These are phyloP conservation scores for Prunella fulvescens DNA, from an alignment of 2,113 vertebrate genomes.

Conservation along the genomic window DNA sequence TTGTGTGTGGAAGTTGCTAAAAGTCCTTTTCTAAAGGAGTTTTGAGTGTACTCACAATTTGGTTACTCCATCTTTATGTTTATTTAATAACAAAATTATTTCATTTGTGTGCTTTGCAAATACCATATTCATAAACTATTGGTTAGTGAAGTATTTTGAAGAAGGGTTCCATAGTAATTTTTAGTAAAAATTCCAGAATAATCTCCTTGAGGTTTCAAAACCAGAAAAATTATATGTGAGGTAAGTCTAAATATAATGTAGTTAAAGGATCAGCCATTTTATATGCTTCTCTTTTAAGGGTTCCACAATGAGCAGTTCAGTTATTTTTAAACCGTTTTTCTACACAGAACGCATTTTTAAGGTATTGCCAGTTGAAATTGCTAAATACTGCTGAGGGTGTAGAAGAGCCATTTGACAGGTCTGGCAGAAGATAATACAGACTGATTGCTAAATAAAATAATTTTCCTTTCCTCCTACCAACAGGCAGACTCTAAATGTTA, in stretches of 20 bases:
- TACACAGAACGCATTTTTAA: not conserved
- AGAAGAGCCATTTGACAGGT: not conserved
- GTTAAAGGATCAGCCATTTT: not conserved
- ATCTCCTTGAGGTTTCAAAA: not conserved
- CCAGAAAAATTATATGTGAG: not conserved
- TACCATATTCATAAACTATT: not conserved
- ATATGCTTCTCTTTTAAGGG: not conserved
- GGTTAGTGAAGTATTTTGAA: not conserved
- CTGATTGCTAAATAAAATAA: not conserved
- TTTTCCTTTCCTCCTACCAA: not conserved
- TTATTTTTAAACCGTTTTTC: not conserved
- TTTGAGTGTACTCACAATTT: not conserved
- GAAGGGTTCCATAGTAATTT: not conserved
- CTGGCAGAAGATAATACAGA: not conserved
- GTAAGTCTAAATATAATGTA: not conserved
- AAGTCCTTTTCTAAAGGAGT: not conserved
- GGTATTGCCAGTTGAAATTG: not conserved
- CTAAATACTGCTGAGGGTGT: not conserved
- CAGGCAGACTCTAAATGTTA: not conserved
- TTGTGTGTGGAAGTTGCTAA: not conserved
- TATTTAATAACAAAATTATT: not conserved
- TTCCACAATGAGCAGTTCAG: not conserved
- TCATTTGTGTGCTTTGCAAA: not conserved
- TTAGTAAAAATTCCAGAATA: not conserved
- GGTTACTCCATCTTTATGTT: not conserved